A percentile compares a stretch with the other conserved stretches of the same genome.
phyloP scores from a whole-genome alignment of 2,888 invertebrate genomes.

The Spisula subtruncata region DNA sequence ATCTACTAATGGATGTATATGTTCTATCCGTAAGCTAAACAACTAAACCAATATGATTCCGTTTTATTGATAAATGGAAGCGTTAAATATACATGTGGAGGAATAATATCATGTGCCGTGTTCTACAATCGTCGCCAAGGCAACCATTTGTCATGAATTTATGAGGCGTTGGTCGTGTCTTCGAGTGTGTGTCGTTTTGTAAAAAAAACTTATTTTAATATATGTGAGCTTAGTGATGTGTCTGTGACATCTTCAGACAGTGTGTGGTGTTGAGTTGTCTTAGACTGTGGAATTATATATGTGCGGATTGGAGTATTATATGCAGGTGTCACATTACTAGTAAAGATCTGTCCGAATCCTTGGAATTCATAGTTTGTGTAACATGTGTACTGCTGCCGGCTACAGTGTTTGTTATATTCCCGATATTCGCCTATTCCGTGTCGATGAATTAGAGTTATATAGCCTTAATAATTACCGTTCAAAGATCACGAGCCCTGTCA shows the following conservation, averaged over 20 bases:
- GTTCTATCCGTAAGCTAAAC: neutral
- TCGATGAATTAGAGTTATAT: neutral
- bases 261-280: neutral
- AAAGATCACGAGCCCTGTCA: neutral
- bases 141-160: conserved; percentile 44
- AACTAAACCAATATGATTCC: neutral
- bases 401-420: neutral
- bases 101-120: conserved; percentile 60
- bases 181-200: neutral
- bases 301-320: neutral
- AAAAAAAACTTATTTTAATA: conserved; percentile 11
- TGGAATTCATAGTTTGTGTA: neutral
- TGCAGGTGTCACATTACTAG: neutral
- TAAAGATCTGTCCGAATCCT: neutral
- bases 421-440: neutral
- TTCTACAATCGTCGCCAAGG: conserved; percentile 60
- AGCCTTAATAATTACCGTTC: neutral
- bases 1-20: neutral
- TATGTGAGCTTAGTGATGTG: neutral
- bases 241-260: neutral
- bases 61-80: conserved; percentile 31
- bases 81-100: conserved; percentile 17
- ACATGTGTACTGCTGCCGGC: neutral
- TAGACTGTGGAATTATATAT: neutral
- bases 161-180: conserved; percentile 10